Evolutionary conservation across 2,113 vertebrate genomes (phyloP), one percentile per base, ranked within the genome.

Genomic region (Cervus canadensis): DNA sequence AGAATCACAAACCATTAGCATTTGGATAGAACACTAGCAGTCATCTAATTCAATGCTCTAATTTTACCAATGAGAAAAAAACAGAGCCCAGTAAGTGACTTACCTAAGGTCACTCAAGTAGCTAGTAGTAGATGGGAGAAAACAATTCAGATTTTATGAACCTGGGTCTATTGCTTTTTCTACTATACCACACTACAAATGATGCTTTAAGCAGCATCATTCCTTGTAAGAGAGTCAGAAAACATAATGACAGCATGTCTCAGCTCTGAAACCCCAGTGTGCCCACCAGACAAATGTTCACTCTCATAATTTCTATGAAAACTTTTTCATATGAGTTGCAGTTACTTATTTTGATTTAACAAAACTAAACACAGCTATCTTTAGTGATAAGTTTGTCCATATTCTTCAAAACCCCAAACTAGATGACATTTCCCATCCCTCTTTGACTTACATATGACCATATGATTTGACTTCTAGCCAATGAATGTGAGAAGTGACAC

Each of bases 291-390:
- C 28, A 12, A 83, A 67, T 67, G 7, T 86, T 95, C n/a, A 71
- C 28, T 28, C 91, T 83, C 50, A 56, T 36, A 52, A 96, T 97
- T 96, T 95, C 95, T 62, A 48, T 95, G 95, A 26, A 28, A 84
- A 13, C 1, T 85, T 87, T 98, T 97, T 45, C 30, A 93, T 88
- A 78, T 48, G 26, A 60, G 26, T 85, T 78, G 36, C 95, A 95
- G n/a, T 21, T 97, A 97, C 96, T 95, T 3, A 0, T 54, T 82
- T 93, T 84, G 89, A 92, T 87, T 95, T 40, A 95, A 40, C 36
- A 95, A 95, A 96, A 40, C 93, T 94, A 91, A 36, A 30, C 78
- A 36, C 87, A 91, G 43, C 15, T 96, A 25, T 21, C 2, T 93
- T 87, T 81, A 83, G 54, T 52, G n/a, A 83, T 52, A 62, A 95